Percentiles rank a stretch among this genome's conserved stretches.
phyloP scores from a whole-genome alignment of 2,113 vertebrate genomes.

The Nerophis lumbriciformis region DNA sequence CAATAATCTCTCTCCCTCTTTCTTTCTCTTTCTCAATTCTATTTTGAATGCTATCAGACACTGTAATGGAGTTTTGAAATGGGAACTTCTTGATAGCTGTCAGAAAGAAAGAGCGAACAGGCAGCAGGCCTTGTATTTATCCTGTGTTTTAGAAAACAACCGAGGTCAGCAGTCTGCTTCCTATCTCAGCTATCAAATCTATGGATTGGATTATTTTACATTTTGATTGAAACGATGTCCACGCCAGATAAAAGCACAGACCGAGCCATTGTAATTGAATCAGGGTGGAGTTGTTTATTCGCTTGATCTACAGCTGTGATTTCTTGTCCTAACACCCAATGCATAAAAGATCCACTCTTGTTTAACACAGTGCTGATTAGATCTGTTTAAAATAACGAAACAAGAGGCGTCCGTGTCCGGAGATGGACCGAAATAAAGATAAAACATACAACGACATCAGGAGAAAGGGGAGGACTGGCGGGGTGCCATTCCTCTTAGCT shows the following conservation, averaged over 20 bases:
- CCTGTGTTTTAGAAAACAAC: slow-evolving; percentile 80
- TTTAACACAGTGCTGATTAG: slow-evolving; percentile 90
- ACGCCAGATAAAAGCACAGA: slow-evolving; percentile 85
- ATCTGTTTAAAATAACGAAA: slow-evolving; percentile 84
- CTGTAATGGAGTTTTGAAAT: slow-evolving; percentile 88
- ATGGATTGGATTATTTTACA: slow-evolving; percentile 99
- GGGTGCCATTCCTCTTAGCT: slow-evolving; percentile 19
- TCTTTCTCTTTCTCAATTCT: slow-evolving; percentile 77
- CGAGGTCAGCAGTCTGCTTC: slow-evolving; percentile 91
- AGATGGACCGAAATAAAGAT: slow-evolving; percentile 75
- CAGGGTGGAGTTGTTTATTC: slow-evolving; percentile 91
- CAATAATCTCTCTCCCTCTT: slow-evolving; percentile 79
- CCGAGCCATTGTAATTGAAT: slow-evolving; percentile 92
- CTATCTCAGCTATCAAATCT: slow-evolving; percentile 87
- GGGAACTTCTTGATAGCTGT: slow-evolving; percentile 82
- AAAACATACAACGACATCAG: slow-evolving; percentile 65
- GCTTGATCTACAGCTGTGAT: slow-evolving; percentile 84
- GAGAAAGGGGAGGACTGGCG: slow-evolving; percentile 35
- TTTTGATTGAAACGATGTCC: slow-evolving; percentile 99
- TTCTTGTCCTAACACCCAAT: slow-evolving; percentile 86
- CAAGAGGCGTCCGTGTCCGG: slow-evolving; percentile 72
- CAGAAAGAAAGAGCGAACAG: slow-evolving; percentile 67
- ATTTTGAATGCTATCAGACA: slow-evolving; percentile 84
- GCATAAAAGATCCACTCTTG: slow-evolving; percentile 93
- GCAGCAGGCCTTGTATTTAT: slow-evolving; percentile 73